Evolutionary conservation across 2,113 vertebrate species (phyloP).

Genomic region (Piaya cayana): DNA sequence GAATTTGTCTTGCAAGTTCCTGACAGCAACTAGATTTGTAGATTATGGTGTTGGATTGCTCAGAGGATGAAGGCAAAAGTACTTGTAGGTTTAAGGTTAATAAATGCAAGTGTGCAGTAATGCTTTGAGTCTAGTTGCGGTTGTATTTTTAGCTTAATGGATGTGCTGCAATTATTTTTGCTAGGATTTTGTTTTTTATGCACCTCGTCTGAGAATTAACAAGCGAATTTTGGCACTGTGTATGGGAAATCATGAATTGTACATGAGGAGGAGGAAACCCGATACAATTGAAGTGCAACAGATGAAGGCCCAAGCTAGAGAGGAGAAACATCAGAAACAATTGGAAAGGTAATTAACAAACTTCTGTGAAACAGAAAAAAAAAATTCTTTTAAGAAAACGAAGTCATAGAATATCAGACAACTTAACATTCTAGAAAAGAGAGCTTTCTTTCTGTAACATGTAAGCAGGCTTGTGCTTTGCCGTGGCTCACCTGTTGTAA

Average conservation of each 20-base stretch:
- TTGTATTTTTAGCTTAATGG: not conserved
- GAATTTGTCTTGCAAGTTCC: not conserved
- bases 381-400: not conserved
- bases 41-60: not conserved
- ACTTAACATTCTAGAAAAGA: not conserved
- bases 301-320: conserved; percentile 97
- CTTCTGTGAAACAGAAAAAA: not conserved
- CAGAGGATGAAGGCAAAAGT: not conserved
- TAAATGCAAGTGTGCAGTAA: not conserved
- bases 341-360: conserved; percentile 86
- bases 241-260: conserved; percentile 98
- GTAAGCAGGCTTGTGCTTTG: not conserved
- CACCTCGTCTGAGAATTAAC: conserved; percentile 96
- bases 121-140: not conserved
- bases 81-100: not conserved
- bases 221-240: conserved; percentile 95
- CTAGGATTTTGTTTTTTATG: conserved; percentile 98
- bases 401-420: not conserved
- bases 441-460: not conserved
- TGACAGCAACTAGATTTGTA: not conserved
- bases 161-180: conserved; percentile 7
- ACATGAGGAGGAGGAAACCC: conserved; percentile 97
- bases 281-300: conserved; percentile 99
- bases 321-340: conserved; percentile 98
- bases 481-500: not conserved